Evolutionary conservation across 2,113 vertebrate genomes (phyloP).

Genomic region (Apteryx owenii): DNA sequence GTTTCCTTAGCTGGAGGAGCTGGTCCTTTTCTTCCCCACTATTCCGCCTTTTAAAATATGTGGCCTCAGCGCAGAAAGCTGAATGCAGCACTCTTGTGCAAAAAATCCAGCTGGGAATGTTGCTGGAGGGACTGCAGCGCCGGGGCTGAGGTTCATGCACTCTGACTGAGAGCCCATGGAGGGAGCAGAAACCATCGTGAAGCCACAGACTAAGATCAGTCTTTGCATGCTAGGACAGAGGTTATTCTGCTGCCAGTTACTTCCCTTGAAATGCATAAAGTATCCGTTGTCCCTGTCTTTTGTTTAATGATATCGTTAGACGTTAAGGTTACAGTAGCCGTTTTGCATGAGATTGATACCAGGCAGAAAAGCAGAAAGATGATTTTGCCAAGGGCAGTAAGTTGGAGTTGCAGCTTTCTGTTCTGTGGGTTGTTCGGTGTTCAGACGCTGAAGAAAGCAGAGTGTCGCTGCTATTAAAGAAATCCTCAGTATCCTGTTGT

Average conservation of each 20-base stretch:
- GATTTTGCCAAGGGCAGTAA: not conserved
- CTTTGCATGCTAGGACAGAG: not conserved
- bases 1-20: not conserved
- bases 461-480: not conserved
- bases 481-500: rapidly evolving
- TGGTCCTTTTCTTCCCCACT: not conserved
- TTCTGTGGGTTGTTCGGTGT: too few relatives aligned
- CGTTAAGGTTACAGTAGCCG: rapidly evolving
- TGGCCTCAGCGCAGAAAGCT: not conserved
- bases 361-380: not conserved
- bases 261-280: not conserved
- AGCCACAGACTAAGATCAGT: not conserved
- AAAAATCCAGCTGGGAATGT: not conserved
- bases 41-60: not conserved
- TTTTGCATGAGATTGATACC: not conserved
- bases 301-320: not conserved
- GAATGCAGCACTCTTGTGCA: too few relatives aligned
- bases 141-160: not conserved
- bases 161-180: not conserved
- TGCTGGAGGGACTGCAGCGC: not conserved
- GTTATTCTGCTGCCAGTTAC: not conserved
- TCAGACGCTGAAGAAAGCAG: not conserved
- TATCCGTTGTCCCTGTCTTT: not conserved
- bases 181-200: not conserved
- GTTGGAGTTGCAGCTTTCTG: not conserved